These are phyloP conservation scores for Eupeodes corollae DNA, from an alignment of 1,140 invertebrate species.

Conservation along the genomic window DNA sequence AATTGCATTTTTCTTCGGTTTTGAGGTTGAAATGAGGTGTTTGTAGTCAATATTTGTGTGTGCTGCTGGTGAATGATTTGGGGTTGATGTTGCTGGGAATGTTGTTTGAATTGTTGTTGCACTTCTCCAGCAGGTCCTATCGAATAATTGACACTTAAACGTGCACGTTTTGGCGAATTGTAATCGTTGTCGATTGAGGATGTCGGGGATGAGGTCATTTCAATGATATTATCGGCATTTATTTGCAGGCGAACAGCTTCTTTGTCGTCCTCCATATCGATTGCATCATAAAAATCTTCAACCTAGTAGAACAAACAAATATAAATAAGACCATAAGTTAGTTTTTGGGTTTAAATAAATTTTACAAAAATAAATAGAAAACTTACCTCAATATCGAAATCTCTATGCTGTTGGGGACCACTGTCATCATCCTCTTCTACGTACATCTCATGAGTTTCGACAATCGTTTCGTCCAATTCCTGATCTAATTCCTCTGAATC, in stretches of 20 bases:
- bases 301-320: constrained; percentile 15
- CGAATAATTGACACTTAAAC: constrained; percentile 33
- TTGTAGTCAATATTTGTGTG: neutral
- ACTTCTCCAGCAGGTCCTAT: constrained; percentile 31
- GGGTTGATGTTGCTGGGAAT: constrained; percentile 12
- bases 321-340: neutral
- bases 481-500: constrained; percentile 37
- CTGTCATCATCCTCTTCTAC: constrained; percentile 24
- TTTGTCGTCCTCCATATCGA: constrained; percentile 44
- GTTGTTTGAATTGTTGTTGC: constrained; percentile 12
- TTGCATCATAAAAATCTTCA: constrained; percentile 41
- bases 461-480: constrained; percentile 40
- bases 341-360: neutral
- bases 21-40: neutral
- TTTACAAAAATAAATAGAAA: neutral
- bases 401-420: constrained; percentile 12
- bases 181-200: constrained; percentile 12
- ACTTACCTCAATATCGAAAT: constrained; percentile 34
- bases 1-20: constrained; percentile 47
- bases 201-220: constrained; percentile 9
- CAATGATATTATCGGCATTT: constrained; percentile 19
- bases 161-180: constrained; percentile 22
- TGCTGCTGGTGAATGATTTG: constrained; percentile 8
- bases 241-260: constrained; percentile 38
- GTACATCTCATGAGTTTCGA: constrained; percentile 25